Conservation (phyloP, 1,140 invertebrate genomes). For the Pemphigus obesinymphae region DNA sequence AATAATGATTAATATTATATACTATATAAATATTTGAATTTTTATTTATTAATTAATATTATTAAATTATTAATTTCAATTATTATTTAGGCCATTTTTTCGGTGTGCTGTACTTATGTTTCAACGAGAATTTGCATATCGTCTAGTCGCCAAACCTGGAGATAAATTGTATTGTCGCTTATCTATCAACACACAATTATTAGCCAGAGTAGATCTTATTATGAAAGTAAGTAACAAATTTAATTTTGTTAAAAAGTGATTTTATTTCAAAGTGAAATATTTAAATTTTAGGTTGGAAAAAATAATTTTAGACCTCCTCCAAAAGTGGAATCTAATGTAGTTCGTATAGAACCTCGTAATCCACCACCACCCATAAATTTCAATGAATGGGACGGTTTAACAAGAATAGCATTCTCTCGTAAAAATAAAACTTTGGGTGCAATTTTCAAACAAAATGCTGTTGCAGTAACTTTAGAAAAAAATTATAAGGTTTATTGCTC, state of each 20-base stretch:
- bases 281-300: slow-evolving; percentile 72
- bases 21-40: too few species aligned
- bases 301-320: slow-evolving; percentile 98
- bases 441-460: slow-evolving; percentile 77
- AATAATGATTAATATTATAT: too few species aligned
- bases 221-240: slow-evolving; percentile 74
- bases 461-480: slow-evolving; percentile 78
- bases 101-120: slow-evolving; percentile 98
- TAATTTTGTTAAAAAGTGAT: neutral
- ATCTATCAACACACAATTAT: slow-evolving; percentile 92
- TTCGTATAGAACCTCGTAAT: slow-evolving; percentile 92
- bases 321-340: slow-evolving; percentile 98
- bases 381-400: slow-evolving; percentile 95
- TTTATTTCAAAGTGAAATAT: neutral
- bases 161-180: slow-evolving; percentile 96
- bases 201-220: slow-evolving; percentile 90
- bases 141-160: slow-evolving; percentile 93
- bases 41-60: too few species aligned
- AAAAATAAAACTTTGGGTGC: slow-evolving; percentile 92
- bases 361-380: slow-evolving; percentile 95
- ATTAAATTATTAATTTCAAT: neutral
- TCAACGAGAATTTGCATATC: slow-evolving; percentile 96
- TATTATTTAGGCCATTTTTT: slow-evolving; percentile 60
- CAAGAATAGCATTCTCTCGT: slow-evolving; percentile 87
- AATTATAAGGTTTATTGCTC: slow-evolving; percentile 89